Evolutionary conservation across 2,888 invertebrate genomes (phyloP), one percentile per base, ranked within the genome.

Genomic region (Tenthredo notha): DNA sequence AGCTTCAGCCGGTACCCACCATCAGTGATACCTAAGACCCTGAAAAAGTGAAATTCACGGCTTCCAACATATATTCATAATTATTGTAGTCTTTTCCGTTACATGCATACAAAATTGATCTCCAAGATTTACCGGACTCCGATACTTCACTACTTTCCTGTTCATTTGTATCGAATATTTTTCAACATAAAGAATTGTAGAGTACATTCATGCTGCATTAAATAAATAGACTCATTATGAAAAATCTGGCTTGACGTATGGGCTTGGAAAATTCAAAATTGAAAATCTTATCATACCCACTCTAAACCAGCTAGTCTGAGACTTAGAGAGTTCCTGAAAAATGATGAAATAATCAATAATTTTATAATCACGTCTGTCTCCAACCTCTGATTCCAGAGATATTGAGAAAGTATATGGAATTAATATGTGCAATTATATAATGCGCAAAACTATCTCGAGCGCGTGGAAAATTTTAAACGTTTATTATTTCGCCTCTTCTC

Each of bases 1-100:
- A 25, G 25, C 80, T 80, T 10, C 80, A 80, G 61, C 15, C 33
- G 2, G 25, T 80, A 47, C 54, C 77, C 25, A n/a, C 54, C 15
- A 12, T 12, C 67, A 33, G 12, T 33, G 67, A 67, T 15, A 5
- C 25, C 10, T 61, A 61, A 61, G 7, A 10, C 10, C 12, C 3
- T 61, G 21, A n/a, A 12, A 25, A 6, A 18, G n/a, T 50, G 50
- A 50, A n/a, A 50, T n/a, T 50, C 6, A 50, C 18, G 15, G 15
- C 47, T 50, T 15, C 47, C 12, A 47, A 47, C 15, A 47, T 47
- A 47, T 15, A 47, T 47, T 47, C 12, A 47, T 47, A 47, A 10
- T 47, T 15, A 47, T 43, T 9, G 1, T 9, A 43, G 43, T 43
- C 12, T 43, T 43, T 12, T 43, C 12, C 6, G 37, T 7, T 43